Conservation (phyloP, 2,113 vertebrate species). For the Dasyprocta punctata region DNA sequence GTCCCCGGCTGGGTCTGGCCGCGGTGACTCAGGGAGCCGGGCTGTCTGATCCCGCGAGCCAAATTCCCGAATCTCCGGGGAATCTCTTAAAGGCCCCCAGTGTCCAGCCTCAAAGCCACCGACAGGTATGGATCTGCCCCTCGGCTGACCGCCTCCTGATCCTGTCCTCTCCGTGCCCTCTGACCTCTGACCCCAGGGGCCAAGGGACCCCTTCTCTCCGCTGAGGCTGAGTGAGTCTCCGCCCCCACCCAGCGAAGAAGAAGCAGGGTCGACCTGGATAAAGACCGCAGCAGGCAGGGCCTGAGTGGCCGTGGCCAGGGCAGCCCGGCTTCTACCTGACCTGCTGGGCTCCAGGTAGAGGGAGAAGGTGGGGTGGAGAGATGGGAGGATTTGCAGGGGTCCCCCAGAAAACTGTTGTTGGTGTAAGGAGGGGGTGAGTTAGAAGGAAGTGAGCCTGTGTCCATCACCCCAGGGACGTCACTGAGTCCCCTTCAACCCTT, state of each 20-base stretch:
- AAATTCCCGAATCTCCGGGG: constrained; percentile 69
- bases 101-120: constrained; percentile 75
- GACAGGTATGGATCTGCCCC: constrained; percentile 60
- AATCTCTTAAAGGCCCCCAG: constrained; percentile 66
- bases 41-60: constrained; percentile 69
- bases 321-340: neutral
- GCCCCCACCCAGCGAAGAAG: neutral
- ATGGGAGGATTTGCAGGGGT: neutral
- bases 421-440: neutral
- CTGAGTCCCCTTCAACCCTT: neutral
- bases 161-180: constrained; percentile 56
- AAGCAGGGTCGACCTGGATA: neutral
- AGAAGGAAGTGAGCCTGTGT: neutral
- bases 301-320: neutral
- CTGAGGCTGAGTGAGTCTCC: neutral
- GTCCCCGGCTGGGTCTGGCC: constrained; percentile 63
- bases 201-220: neutral
- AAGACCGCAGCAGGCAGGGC: neutral
- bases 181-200: constrained; percentile 54
- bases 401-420: neutral
- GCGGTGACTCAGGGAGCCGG: constrained; percentile 73
- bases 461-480: neutral
- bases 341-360: neutral
- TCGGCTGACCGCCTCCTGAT: constrained; percentile 48
- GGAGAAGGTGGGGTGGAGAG: neutral